These are phyloP conservation scores for Halcyon senegalensis DNA, from an alignment of 2,113 vertebrate species.

Conservation along the genomic window DNA sequence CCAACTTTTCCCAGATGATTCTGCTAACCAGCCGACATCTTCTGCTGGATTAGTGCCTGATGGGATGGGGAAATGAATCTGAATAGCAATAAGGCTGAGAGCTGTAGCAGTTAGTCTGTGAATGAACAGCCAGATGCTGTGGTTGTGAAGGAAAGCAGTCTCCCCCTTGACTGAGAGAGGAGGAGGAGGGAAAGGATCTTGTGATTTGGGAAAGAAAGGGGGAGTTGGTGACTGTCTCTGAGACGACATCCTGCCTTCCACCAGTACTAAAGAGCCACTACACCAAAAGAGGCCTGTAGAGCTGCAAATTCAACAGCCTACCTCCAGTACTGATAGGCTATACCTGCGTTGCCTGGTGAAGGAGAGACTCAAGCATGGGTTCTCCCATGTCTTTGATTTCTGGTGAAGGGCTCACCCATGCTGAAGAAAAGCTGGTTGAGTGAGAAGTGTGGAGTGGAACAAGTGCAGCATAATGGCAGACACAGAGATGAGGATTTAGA, in stretches of 20 bases:
- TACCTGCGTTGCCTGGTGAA: neutral
- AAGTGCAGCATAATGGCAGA: neutral
- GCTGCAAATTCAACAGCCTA: neutral
- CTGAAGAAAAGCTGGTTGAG: neutral
- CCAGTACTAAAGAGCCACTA: neutral
- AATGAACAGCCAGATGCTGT: neutral
- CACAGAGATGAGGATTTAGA: neutral
- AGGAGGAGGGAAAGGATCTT: neutral
- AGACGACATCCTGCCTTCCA: neutral
- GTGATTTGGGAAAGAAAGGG: neutral
- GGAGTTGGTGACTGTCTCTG: fast-evolving
- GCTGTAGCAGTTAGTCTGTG: neutral
- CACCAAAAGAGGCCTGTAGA: neutral
- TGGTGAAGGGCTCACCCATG: neutral
- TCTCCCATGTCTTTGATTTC: neutral
- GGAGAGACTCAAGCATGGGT: neutral
- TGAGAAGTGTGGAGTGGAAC: neutral
- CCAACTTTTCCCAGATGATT: conserved; percentile 37
- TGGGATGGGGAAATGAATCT: neutral
- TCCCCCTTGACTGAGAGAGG: neutral
- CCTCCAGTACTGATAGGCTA: neutral
- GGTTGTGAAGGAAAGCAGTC: neutral
- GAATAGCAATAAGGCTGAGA: conserved; percentile 19
- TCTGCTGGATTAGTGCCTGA: conserved; percentile 26
- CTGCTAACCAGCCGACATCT: neutral